Conservation (phyloP, 2,113 vertebrate species). For the Rhineura floridana region DNA sequence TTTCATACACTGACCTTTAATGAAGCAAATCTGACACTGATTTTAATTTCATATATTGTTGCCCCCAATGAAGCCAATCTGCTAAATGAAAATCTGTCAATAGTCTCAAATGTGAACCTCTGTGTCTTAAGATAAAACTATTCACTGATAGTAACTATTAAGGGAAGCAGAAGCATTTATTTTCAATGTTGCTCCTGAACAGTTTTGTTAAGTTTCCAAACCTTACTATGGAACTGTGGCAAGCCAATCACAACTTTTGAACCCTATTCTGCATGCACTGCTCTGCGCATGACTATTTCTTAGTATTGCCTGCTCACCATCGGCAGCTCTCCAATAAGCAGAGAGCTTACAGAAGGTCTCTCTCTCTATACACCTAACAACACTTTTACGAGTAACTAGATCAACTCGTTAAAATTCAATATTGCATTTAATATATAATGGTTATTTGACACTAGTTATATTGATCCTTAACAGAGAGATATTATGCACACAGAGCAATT, state of each 20-base stretch:
- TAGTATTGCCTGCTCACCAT: neutral
- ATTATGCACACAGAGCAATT: neutral
- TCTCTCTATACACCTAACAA: neutral
- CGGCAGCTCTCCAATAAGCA: neutral
- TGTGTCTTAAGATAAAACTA: neutral
- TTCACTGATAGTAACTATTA: neutral
- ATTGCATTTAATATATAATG: neutral
- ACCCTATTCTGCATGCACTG: neutral
- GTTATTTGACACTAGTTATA: neutral
- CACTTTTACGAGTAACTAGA: neutral
- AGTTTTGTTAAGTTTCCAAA: slow-evolving; percentile 18
- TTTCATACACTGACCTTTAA: neutral
- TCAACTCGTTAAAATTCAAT: neutral
- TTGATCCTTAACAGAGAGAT: neutral
- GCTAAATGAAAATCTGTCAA: neutral
- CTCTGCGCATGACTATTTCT: neutral
- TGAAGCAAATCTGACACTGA: neutral
- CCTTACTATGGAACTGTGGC: neutral
- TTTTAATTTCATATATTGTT: neutral
- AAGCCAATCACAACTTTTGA: neutral
- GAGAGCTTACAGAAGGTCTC: neutral
- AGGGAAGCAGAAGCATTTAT: neutral
- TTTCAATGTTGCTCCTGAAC: neutral
- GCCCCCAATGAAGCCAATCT: neutral
- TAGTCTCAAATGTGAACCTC: neutral